These are phyloP conservation scores for Tachystola acroxantha DNA, from an alignment of 2,888 invertebrate genomes.

Conservation along the genomic window DNA sequence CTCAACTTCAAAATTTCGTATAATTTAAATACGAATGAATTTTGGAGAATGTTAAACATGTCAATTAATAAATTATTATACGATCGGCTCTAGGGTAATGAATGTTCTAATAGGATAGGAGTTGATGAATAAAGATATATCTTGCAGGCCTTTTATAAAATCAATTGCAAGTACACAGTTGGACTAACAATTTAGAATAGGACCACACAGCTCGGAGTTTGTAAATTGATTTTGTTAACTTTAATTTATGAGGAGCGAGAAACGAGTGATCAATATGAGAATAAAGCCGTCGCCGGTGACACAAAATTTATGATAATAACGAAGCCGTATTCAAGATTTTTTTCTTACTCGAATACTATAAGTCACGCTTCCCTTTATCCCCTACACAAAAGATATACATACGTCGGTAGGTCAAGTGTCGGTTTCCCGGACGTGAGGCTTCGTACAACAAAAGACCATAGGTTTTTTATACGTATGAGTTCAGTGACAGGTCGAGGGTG, in stretches of 20 bases:
- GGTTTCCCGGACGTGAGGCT: constrained; percentile 67
- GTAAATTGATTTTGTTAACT: background rate
- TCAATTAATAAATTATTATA: no score
- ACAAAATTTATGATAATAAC: constrained; percentile 51
- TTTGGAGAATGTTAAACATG: no score
- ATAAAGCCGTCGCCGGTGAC: constrained; percentile 25
- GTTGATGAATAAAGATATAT: no score
- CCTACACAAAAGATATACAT: constrained; percentile 67
- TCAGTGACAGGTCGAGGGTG: constrained; percentile 54
- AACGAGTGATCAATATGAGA: constrained; percentile 27
- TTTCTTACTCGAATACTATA: constrained; percentile 50
- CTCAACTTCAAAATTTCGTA: no score
- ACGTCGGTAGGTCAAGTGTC: constrained; percentile 71
- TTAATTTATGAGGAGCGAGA: background rate
- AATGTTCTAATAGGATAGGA: no score
- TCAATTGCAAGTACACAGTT: no score
- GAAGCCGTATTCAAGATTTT: constrained; percentile 48
- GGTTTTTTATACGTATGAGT: constrained; percentile 44
- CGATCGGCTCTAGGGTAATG: no score
- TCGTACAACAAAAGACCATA: constrained; percentile 49
- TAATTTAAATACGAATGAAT: no score
- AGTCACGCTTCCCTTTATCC: constrained; percentile 66
- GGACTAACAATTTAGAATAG: background rate
- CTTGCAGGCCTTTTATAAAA: no score
- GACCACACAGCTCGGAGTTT: constrained; percentile 9